Evolutionary conservation across 2,888 invertebrate genomes (phyloP).

Genomic region (Clostera curtula): DNA sequence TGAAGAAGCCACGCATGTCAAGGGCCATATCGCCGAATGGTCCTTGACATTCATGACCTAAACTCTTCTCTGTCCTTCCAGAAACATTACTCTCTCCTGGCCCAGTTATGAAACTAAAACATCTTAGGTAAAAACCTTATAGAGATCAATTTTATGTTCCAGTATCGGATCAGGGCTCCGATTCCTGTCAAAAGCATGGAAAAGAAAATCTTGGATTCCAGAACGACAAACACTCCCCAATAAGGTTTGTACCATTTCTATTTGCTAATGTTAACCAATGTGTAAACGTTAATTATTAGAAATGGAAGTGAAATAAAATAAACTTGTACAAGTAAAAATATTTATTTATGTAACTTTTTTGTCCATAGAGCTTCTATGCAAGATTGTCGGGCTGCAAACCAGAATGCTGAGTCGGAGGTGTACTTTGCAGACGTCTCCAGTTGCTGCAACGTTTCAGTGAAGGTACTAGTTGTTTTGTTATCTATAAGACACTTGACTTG

Average conservation of each 20-base stretch:
- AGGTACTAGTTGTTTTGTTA: too few relatives aligned
- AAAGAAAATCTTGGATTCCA: conserved; percentile 87
- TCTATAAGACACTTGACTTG: too few relatives aligned
- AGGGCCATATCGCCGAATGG: too few relatives aligned
- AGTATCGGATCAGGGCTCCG: conserved; percentile 68
- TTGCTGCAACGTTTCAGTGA: conserved; percentile 85
- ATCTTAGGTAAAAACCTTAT: too few relatives aligned
- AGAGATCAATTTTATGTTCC: conserved; percentile 5
- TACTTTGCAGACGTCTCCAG: conserved; percentile 92
- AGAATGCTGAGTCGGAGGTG: conserved; percentile 86
- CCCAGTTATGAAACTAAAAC: too few relatives aligned
- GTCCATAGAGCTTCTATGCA: conserved; percentile 63
- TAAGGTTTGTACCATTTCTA: conserved; percentile 41
- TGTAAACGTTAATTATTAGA: too few relatives aligned
- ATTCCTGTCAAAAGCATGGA: conserved; percentile 75
- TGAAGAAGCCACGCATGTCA: too few relatives aligned
- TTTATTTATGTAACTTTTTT: neutral
- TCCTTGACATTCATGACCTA: too few relatives aligned
- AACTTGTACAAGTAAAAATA: neutral
- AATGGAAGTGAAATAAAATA: neutral
- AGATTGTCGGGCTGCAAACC: conserved; percentile 59
- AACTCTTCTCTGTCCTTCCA: too few relatives aligned
- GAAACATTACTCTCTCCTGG: too few relatives aligned
- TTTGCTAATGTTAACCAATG: conserved; percentile 1
- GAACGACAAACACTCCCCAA: conserved; percentile 77